These are phyloP conservation scores for Phaetusa simplex DNA, from an alignment of 2,113 vertebrate species.

Conservation along the genomic window DNA sequence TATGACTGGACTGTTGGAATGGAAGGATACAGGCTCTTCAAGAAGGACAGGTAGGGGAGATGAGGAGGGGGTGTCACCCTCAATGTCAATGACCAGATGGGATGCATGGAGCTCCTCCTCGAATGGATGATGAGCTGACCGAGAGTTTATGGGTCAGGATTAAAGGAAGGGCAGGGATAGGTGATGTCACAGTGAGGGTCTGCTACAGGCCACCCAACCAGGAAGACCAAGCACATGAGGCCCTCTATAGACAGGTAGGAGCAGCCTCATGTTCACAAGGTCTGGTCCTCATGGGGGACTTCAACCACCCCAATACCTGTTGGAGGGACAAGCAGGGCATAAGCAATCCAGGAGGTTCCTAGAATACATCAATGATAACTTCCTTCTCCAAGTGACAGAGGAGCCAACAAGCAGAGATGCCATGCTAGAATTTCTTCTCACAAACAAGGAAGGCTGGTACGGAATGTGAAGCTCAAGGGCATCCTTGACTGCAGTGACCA, in stretches of 20 bases:
- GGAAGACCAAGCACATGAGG: background rate
- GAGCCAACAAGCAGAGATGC: background rate
- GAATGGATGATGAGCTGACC: background rate
- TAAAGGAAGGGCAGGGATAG: background rate
- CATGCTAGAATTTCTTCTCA: background rate
- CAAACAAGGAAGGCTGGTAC: background rate
- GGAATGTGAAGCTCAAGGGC: background rate
- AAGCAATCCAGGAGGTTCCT: background rate
- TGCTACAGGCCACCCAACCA: background rate
- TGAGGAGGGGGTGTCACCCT: background rate
- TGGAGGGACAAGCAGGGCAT: background rate
- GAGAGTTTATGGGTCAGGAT: background rate
- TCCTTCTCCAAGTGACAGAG: background rate
- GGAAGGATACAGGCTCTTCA: background rate
- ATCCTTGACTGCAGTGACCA: background rate
- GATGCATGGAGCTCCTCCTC: background rate
- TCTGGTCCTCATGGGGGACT: background rate
- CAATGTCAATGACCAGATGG: background rate
- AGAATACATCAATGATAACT: background rate
- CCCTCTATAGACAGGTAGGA: background rate
- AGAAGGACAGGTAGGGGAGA: background rate
- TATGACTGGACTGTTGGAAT: background rate
- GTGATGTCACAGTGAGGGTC: background rate
- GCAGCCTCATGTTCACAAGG: background rate
- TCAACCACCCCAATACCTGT: background rate